Evolutionary conservation across 2,113 vertebrate species (phyloP), one percentile per base, ranked within the genome.

Genomic region (Helogale parvula): DNA sequence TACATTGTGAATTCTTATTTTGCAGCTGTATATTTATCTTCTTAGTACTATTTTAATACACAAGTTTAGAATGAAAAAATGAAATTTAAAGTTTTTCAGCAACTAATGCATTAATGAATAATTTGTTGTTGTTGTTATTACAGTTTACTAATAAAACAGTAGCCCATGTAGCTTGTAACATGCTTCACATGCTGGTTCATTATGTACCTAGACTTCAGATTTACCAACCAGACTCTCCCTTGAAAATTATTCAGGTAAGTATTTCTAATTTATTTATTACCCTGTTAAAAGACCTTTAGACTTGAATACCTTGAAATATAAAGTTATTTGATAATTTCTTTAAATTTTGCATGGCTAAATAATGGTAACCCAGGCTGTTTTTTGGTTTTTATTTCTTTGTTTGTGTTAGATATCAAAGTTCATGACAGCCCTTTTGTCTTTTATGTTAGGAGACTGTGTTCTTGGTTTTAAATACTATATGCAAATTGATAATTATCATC

Each of bases 121-220:
- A 41, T 45, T 50, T 94, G 65, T 63, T 47, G 54, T 90, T 85
- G 1, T 92, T 85, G n/a, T 83, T 95, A 13, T 96, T 97, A 35
- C 97, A 99, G 99, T 99, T 99, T 98, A 99, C 99, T 69, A 99
- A 99, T 98, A 99, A 99, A 99, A 99, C 98, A 5, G 99, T 99
- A 25, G 99, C 99, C 3, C 99, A 99, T 69, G 99, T 99, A 95
- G 99, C 99, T 11, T 99, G 99, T 35, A 99, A 99, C 98, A 99
- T 99, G 98, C 99, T 99, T 97, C 99, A 99, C 97, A 99, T 99
- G 97, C 98, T 99, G 93, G 99, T 99, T 98, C 99, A 99, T 98
- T 99, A 99, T 47, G 99, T 99, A 72, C 99, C 99, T 45, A 99
- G 99, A 96, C 99, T 99, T 98, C 99, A 99, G 96, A 98, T 98